Percentiles rank a stretch among this genome's conserved stretches.
Conservation (phyloP, 2,113 vertebrate species). For the Oostethus manadensis region DNA sequence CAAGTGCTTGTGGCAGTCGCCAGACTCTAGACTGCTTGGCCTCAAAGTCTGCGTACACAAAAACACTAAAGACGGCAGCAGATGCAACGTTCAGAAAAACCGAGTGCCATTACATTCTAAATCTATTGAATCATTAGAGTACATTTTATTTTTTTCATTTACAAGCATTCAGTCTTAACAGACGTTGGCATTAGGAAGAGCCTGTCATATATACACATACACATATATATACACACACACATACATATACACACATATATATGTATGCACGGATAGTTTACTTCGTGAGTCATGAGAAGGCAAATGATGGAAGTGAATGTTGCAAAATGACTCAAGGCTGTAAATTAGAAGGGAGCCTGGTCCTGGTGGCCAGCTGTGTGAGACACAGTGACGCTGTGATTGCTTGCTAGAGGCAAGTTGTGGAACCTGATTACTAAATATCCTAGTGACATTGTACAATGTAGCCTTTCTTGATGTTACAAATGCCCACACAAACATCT, state of each 20-base stretch:
- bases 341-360: conserved; percentile 17
- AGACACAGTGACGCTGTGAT: conserved; percentile 17
- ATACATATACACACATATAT: too few species aligned
- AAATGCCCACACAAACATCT: background rate
- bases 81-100: background rate
- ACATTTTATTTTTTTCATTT: background rate
- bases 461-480: background rate
- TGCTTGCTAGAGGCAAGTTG: conserved; percentile 6
- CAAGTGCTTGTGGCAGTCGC: conserved; percentile 48
- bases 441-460: background rate
- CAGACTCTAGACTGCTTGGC: conserved; percentile 21
- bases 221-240: too few species aligned
- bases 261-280: background rate
- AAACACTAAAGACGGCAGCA: background rate
- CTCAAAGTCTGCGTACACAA: background rate
- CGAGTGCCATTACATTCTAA: background rate
- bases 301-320: conserved; percentile 12
- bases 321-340: conserved; percentile 23
- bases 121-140: background rate
- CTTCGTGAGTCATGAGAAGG: conserved; percentile 1
- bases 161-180: background rate
- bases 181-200: background rate
- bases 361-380: conserved; percentile 22
- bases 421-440: conserved; percentile 8
- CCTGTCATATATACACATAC: background rate